Conservation (phyloP, 2,797 vertebrate species). For the Poeciliopsis paucimaculata region DNA sequence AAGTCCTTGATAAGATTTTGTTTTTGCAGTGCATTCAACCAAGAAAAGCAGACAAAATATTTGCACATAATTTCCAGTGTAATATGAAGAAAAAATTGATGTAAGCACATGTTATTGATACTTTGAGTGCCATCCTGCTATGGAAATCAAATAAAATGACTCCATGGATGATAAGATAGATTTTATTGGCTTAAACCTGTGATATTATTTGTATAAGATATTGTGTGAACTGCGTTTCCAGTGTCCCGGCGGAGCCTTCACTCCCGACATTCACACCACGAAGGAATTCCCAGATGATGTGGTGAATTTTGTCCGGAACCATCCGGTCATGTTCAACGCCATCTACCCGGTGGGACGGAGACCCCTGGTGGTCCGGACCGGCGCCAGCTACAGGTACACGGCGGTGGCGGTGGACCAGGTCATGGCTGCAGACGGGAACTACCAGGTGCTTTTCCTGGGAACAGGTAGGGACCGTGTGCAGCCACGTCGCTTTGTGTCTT, state of each 20-base stretch:
- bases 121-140: not conserved
- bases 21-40: too few species aligned
- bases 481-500: not conserved
- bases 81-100: not conserved
- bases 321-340: slow-evolving; percentile 96
- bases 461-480: slow-evolving; percentile 82
- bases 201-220: too few species aligned
- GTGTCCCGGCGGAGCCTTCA: slow-evolving; percentile 98
- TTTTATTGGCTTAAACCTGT: too few species aligned
- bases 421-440: slow-evolving; percentile 91
- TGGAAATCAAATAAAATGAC: not conserved
- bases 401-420: slow-evolving; percentile 95
- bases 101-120: not conserved
- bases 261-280: slow-evolving; percentile 90
- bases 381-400: slow-evolving; percentile 93
- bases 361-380: slow-evolving; percentile 91
- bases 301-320: slow-evolving; percentile 95
- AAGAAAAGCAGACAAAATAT: too few species aligned
- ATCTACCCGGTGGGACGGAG: slow-evolving; percentile 91
- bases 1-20: too few species aligned
- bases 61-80: too few species aligned
- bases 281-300: slow-evolving; percentile 98
- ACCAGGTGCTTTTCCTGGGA: slow-evolving; percentile 95
- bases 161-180: not conserved
- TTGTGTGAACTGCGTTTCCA: slow-evolving; percentile 49